phyloP scores from a whole-genome alignment of 2,113 vertebrate species.

The Pelobates fuscus region DNA sequence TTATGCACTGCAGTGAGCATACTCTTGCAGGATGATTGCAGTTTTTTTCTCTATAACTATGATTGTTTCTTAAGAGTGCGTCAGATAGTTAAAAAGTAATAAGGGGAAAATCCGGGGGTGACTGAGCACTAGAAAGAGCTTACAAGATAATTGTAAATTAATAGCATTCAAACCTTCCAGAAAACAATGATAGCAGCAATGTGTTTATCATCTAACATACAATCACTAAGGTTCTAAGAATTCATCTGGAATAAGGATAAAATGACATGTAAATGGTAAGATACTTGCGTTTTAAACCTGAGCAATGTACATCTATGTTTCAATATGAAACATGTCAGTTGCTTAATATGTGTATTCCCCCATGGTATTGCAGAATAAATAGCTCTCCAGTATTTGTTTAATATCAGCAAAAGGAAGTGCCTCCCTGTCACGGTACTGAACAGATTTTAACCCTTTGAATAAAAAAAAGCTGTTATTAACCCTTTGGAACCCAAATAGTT shows the following conservation, averaged over 20 bases:
- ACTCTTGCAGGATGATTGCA: neutral
- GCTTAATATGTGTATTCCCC: too few species aligned
- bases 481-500: too few species aligned
- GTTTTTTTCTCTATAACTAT: neutral
- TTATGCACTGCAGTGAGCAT: neutral
- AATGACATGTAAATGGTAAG: too few species aligned
- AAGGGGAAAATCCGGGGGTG: neutral
- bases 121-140: neutral
- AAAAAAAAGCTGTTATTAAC: neutral
- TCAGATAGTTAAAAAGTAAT: neutral
- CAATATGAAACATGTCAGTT: too few species aligned
- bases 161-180: neutral
- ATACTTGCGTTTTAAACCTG: too few species aligned
- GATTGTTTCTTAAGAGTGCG: too few species aligned
- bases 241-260: too few species aligned
- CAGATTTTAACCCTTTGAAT: neutral
- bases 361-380: too few species aligned
- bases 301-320: too few species aligned
- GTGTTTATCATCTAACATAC: neutral
- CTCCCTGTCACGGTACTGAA: neutral
- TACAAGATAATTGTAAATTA: neutral
- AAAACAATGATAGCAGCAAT: too few species aligned
- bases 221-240: neutral
- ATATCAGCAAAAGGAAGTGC: too few species aligned
- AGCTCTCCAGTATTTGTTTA: too few species aligned